Conservation (phyloP, 1,140 invertebrate genomes). For the Trachelipus rathkii region DNA sequence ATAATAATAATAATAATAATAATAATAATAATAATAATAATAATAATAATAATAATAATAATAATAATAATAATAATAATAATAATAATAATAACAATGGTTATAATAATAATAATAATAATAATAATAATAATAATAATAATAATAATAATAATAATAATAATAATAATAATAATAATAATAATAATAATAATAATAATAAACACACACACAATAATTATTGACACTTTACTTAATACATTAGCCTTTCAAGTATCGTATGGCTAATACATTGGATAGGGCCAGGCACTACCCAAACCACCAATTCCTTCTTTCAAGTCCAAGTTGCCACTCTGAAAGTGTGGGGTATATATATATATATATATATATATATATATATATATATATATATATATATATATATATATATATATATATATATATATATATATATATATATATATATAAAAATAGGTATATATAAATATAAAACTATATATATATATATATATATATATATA, state of each 20-base stretch:
- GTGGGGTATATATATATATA: background rate
- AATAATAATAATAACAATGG: too few species aligned
- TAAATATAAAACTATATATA: background rate
- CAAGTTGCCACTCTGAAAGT: slow-evolving; percentile 27
- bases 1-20: too few species aligned
- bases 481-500: background rate
- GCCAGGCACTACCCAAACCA: slow-evolving; percentile 32
- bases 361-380: background rate
- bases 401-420: slow-evolving; percentile 15
- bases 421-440: slow-evolving; percentile 15
- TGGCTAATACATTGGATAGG: slow-evolving; percentile 41
- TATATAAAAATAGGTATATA: background rate
- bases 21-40: too few species aligned
- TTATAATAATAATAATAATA: too few species aligned
- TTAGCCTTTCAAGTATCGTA: slow-evolving; percentile 40
- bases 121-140: too few species aligned
- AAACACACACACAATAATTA: too few species aligned
- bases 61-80: too few species aligned
- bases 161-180: too few species aligned
- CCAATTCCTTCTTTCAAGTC: slow-evolving; percentile 35
- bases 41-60: too few species aligned
- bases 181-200: background rate
- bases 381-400: slow-evolving; percentile 1
- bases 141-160: too few species aligned
- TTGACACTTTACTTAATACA: slow-evolving; percentile 33